Evolutionary conservation across 2,888 invertebrate genomes (phyloP).

Genomic region (Pterobdella sp.): DNA sequence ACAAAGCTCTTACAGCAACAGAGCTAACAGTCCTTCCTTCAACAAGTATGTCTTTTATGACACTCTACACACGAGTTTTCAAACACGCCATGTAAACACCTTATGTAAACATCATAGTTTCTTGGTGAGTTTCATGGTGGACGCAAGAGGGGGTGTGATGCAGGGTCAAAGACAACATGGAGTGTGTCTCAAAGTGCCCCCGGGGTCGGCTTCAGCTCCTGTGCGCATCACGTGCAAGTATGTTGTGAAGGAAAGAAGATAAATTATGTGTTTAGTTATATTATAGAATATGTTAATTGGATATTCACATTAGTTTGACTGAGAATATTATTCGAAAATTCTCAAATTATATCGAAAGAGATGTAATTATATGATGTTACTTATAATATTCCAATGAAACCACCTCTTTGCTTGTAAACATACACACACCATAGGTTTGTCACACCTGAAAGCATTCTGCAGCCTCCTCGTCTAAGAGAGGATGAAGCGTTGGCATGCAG

Average conservation of each 20-base stretch:
- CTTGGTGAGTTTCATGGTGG: constrained; percentile 28
- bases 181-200: constrained; percentile 23
- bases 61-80: neutral
- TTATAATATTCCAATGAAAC: too few relatives aligned
- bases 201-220: constrained; percentile 12
- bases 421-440: neutral
- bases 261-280: too few relatives aligned
- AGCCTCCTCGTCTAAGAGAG: constrained; percentile 28
- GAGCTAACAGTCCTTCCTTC: constrained; percentile 7
- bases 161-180: constrained; percentile 22
- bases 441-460: constrained; percentile 26
- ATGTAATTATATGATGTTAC: too few relatives aligned
- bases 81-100: neutral
- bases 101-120: constrained; percentile 9
- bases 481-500: constrained; percentile 31
- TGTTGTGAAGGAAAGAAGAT: too few relatives aligned
- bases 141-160: constrained; percentile 24
- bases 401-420: neutral
- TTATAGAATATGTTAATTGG: too few relatives aligned
- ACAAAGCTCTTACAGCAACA: constrained; percentile 3
- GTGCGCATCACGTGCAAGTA: constrained; percentile 24
- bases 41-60: neutral
- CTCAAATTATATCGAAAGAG: too few relatives aligned
- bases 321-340: too few relatives aligned
- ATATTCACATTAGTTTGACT: too few relatives aligned